phyloP scores from a whole-genome alignment of 2,888 invertebrate species.

The Drosophila rubida region DNA sequence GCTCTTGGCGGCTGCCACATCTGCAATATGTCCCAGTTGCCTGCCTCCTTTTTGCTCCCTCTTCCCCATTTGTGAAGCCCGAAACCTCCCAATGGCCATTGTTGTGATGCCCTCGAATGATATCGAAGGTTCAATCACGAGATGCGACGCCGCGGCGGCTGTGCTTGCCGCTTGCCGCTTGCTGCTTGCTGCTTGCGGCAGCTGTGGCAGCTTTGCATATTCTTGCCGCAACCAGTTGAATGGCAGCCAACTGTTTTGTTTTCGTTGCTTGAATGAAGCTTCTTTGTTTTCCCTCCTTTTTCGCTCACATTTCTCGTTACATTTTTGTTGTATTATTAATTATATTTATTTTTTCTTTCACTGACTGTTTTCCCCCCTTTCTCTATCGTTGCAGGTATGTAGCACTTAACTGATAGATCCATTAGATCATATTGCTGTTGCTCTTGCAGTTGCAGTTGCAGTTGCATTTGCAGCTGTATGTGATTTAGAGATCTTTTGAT shows the following conservation, averaged over 20 bases:
- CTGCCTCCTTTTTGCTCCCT: neutral
- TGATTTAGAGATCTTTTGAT: slow-evolving; percentile 50
- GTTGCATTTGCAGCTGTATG: slow-evolving; percentile 43
- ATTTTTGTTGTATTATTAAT: slow-evolving; percentile 36
- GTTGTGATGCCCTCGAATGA: slow-evolving; percentile 65
- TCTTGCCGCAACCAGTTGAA: slow-evolving; percentile 47
- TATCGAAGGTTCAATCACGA: slow-evolving; percentile 67
- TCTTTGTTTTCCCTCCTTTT: slow-evolving; percentile 44
- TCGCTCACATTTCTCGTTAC: slow-evolving; percentile 10
- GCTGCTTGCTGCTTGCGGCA: neutral
- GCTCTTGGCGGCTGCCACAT: slow-evolving; percentile 52
- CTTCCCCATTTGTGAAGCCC: neutral
- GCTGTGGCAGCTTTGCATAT: slow-evolving; percentile 33
- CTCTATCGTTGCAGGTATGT: slow-evolving; percentile 60
- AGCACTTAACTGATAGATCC: slow-evolving; percentile 29
- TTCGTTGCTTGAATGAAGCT: slow-evolving; percentile 33
- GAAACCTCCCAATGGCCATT: slow-evolving; percentile 39
- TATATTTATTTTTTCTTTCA: slow-evolving; percentile 31
- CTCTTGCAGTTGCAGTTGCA: slow-evolving; percentile 28
- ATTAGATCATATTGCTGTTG: slow-evolving; percentile 30
- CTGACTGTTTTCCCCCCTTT: slow-evolving; percentile 4
- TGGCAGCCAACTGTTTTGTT: slow-evolving; percentile 47
- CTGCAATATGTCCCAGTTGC: slow-evolving; percentile 42
- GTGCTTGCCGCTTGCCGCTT: slow-evolving; percentile 1
- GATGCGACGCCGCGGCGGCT: slow-evolving; percentile 37